Evolutionary conservation across 2,888 invertebrate genomes (phyloP), one percentile per base, ranked within the genome.

Genomic region (Idaea straminata): DNA sequence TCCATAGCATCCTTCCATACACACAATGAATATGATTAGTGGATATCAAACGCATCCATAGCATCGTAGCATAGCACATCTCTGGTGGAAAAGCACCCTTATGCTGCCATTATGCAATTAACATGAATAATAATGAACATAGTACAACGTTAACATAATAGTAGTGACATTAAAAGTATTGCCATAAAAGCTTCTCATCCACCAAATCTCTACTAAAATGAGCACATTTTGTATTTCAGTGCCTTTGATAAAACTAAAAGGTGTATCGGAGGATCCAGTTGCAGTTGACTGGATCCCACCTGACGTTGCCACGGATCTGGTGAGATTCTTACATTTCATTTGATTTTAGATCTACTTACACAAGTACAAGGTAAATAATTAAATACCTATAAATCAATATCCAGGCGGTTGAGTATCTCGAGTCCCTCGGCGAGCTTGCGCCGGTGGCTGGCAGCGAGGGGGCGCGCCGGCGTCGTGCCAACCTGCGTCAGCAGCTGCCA

Each of bases 401-500:
- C 3, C 25, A 25, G 25, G 92, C 92, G 35, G 93, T 94, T 0
- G 95, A 95, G 77, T 95, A 95, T 77, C 94, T 95, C 94, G 94
- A 94, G 34, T 94, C 94, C 75, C 84, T 97, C 78, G 97, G 97
- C 0, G 89, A 94, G 0, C 94, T 96, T 78, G 94, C 97, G 62
- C 98, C 98, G 1, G 95, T 98, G 59, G 95, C 95, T 62, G 97
- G 97, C 0, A 96, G 97, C 59, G 94, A 94, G 69, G 98, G 97
- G 38, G 97, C 97, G 0, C 94, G 94, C 62, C 94, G 95, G 73
- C 93, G 98, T 16, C 96, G 96, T 74, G 96, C 96, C 66, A 95
- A 97, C 77, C 92, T 98, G 5, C 96, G 97, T 77, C 96, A 96
- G 69, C 98, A 98, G 88, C 94, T 98, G 66, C 97, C 97, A 13